Base-by-base conservation (phyloP, 2,797 vertebrate species). In the Antennarius maculatus region DNA sequence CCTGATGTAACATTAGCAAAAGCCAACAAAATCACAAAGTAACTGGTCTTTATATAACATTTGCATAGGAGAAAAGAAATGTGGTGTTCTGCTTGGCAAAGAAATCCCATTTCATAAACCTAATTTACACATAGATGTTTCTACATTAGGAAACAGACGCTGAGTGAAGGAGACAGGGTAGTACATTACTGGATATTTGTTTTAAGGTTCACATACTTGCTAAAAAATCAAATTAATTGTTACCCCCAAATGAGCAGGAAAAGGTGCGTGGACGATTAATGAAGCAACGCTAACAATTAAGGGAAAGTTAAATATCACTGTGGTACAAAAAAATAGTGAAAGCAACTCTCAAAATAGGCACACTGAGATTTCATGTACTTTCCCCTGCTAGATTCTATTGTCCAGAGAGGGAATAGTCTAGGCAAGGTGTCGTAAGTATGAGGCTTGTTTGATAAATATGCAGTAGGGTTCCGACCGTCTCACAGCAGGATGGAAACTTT, bases 381-480 rank as follows among this genome's bases (percentile, higher is more conserved):
- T 17, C 46, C 13, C 12, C 17, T 49, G 54, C 54, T 51, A 66
- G 59, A n/a, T 41, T 1, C 17, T 6, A 39, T 37, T 52, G 31
- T 58, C 39, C 29, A 17, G 17, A 58, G 34, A 54, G 39, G 34
- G 37, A 17, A 17, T 55, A 41, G 61, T 45, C 34, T 58, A 7
- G 43, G 52, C 52, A 52, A 61, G 17, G 29, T 51, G 61, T 50
- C 53, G 50, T 57, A 45, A 61, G 69, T 65, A 69, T 77, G 48
- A 39, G 9, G 42, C 6, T 0, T 18, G 46, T 55, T 73, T 46
- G 11, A 42, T 39, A 52, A 55, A 60, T n/a, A 54, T 1, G 29
- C 69, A 54, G 28, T 6, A 0, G 52, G 63, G 48, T 6, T 58
- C 48, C 2, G 15, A 65, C 49, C 70, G 34, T 39, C 60, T 58